Conservation (phyloP, 1,140 invertebrate species). For the Lepidurus arcticus region DNA sequence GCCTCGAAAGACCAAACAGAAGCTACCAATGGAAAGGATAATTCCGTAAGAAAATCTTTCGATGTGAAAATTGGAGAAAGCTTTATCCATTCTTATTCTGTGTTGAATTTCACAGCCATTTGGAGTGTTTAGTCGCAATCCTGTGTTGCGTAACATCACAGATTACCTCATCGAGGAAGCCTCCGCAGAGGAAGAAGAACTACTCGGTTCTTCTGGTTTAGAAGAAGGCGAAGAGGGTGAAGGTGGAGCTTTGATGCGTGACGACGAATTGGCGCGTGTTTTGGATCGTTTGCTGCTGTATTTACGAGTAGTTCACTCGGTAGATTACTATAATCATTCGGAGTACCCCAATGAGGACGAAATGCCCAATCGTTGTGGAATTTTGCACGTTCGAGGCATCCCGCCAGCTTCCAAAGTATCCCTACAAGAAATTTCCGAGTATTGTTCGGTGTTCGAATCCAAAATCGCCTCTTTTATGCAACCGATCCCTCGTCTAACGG, state of each 20-base stretch:
- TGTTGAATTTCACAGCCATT: slow-evolving; percentile 17
- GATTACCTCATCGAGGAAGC: slow-evolving; percentile 98
- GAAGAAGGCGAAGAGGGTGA: slow-evolving; percentile 51
- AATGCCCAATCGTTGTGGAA: slow-evolving; percentile 98
- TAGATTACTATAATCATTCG: slow-evolving; percentile 98
- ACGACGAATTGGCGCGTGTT: slow-evolving; percentile 59
- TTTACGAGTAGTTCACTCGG: slow-evolving; percentile 92
- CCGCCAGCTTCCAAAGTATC: slow-evolving; percentile 70
- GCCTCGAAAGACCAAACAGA: slow-evolving; percentile 26
- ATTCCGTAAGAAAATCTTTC: slow-evolving; percentile 39
- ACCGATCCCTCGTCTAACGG: slow-evolving; percentile 57
- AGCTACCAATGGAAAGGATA: slow-evolving; percentile 44
- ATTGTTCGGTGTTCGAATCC: slow-evolving; percentile 69
- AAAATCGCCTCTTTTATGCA: slow-evolving; percentile 86
- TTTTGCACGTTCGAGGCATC: slow-evolving; percentile 90
- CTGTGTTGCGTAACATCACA: slow-evolving; percentile 92
- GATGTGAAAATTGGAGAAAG: slow-evolving; percentile 36
- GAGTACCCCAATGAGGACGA: slow-evolving; percentile 99
- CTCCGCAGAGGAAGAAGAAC: slow-evolving; percentile 94
- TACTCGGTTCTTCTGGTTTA: slow-evolving; percentile 62
- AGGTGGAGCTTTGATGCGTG: slow-evolving; percentile 63
- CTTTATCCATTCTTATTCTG: slow-evolving; percentile 12
- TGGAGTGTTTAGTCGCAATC: slow-evolving; percentile 58
- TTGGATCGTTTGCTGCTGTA: slow-evolving; percentile 84
- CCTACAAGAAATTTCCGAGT: slow-evolving; percentile 65